Conservation (phyloP, 1,140 invertebrate species). For the Subanguina moxae region DNA sequence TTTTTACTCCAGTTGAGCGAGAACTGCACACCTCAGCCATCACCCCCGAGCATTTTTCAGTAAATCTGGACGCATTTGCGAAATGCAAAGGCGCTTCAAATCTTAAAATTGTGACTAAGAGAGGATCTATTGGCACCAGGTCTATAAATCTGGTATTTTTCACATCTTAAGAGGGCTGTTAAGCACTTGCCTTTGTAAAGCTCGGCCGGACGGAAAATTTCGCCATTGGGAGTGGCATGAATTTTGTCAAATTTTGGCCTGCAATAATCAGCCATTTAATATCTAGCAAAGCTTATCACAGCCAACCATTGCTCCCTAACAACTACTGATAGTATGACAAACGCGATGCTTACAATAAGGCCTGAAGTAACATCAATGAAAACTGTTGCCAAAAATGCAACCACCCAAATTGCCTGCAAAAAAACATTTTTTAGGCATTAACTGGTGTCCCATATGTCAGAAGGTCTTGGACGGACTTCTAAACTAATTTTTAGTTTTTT, state of each 20-base stretch:
- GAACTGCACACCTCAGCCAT: neutral
- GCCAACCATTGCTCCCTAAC: conserved; percentile 58
- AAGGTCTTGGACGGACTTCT: no score
- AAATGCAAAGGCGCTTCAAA: conserved; percentile 29
- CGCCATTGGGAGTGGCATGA: neutral
- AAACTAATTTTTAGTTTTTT: no score
- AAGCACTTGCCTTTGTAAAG: conserved; percentile 7
- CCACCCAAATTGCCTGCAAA: conserved; percentile 65
- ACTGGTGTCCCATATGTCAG: no score
- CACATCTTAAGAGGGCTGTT: neutral
- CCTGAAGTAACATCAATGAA: conserved; percentile 65
- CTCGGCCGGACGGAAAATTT: conserved; percentile 10
- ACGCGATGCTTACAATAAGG: conserved; percentile 62
- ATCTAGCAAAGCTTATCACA: conserved; percentile 3
- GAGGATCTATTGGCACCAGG: conserved; percentile 12
- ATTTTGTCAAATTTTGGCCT: conserved; percentile 19
- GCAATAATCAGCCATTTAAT: conserved; percentile 13
- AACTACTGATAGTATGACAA: conserved; percentile 63
- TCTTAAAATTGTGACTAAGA: conserved; percentile 1
- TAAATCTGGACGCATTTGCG: conserved; percentile 26
- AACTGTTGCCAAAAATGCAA: conserved; percentile 64
- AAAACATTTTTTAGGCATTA: no score
- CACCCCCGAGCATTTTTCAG: neutral
- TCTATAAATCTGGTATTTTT: conserved; percentile 7
- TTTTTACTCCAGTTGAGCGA: neutral